phyloP scores from a whole-genome alignment of 2,113 vertebrate genomes.

The Uropsilus gracilis region DNA sequence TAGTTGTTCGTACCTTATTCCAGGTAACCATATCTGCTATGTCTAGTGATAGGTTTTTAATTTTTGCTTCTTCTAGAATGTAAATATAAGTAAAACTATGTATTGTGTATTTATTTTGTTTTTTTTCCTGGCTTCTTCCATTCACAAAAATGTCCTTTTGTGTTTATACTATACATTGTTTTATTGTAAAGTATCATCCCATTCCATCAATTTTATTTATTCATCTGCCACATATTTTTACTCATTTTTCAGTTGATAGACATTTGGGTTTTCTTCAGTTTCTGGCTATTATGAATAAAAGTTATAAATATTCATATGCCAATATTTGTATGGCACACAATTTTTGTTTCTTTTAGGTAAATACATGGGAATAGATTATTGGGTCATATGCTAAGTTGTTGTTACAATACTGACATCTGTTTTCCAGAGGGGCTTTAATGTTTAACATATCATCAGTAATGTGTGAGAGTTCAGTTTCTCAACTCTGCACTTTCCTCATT shows the following conservation, averaged over 20 bases:
- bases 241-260: not conserved
- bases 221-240: not conserved
- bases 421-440: not conserved
- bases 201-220: not conserved
- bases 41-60: not conserved
- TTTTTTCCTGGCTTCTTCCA: not conserved
- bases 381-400: not conserved
- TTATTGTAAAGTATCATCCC: not conserved
- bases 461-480: not conserved
- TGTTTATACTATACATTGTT: not conserved
- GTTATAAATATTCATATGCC: not conserved
- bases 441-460: not conserved
- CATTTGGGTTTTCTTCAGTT: not conserved
- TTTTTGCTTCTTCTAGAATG: not conserved
- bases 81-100: not conserved
- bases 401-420: not conserved
- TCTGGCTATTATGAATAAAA: not conserved
- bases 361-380: not conserved
- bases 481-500: not conserved
- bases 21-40: not conserved
- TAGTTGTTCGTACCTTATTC: no score
- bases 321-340: not conserved
- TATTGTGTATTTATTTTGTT: not conserved
- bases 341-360: not conserved
- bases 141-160: not conserved